Percentiles rank a stretch among this genome's conserved stretches.
Evolutionary conservation across 2,113 vertebrate genomes (phyloP).

Genomic region (Chloebia gouldiae): DNA sequence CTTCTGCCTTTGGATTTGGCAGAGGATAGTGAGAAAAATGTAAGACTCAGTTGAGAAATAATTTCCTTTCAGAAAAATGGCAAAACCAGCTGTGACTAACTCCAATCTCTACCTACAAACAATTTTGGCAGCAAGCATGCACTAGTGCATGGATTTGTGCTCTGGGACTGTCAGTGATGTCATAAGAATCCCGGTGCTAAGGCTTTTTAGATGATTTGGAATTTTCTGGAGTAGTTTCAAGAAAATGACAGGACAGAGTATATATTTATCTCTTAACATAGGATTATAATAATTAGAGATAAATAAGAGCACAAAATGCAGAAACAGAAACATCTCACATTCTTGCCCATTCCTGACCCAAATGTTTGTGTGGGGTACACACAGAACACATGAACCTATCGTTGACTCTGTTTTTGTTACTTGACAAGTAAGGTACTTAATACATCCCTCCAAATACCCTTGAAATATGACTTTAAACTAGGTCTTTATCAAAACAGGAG

Average conservation of each 20-base stretch:
- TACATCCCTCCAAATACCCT: not conserved
- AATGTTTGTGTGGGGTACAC: not conserved
- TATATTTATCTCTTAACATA: not conserved
- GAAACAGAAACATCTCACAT: not conserved
- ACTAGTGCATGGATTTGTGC: not conserved
- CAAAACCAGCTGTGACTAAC: constrained; percentile 29
- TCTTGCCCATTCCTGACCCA: not conserved
- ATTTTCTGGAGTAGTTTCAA: constrained; percentile 9
- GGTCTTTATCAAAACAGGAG: not conserved
- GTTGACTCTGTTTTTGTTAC: not conserved
- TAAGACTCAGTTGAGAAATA: constrained; percentile 2
- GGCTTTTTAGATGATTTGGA: not conserved
- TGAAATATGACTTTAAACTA: not conserved
- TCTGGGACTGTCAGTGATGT: not conserved
- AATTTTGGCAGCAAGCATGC: not conserved
- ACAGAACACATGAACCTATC: not conserved
- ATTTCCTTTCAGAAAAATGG: constrained; percentile 14
- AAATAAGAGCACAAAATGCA: not conserved
- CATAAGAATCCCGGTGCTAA: not conserved
- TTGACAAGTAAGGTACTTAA: not conserved
- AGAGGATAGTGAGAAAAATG: not conserved
- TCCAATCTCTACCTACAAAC: not conserved
- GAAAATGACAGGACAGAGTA: not conserved
- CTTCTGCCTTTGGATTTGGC: not conserved
- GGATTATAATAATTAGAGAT: not conserved